Base-by-base conservation (phyloP, 2,888 invertebrate species). In the Caenorhabditis wallacei region DNA sequence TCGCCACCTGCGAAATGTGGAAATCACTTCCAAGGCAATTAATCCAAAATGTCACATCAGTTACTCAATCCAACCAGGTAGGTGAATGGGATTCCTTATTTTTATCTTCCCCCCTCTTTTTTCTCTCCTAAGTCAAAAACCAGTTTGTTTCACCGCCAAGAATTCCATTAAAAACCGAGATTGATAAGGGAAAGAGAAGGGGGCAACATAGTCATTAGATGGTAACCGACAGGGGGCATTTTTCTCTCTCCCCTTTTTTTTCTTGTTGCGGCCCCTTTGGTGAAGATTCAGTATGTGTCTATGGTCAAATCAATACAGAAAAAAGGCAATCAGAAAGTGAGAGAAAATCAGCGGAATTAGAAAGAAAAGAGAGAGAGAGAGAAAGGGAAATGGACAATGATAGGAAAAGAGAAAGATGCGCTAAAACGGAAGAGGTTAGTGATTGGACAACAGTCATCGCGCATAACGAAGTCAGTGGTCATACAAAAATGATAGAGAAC, bases 41-140 rank as follows among this genome's bases (percentile, higher is more conserved):
- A 76, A 76, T 76, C 35, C 40, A 51, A 61, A 53, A 37, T 68
- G 76, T 69, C 76, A 76, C 76, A 68, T 76, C 61, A 76, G 64
- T 51, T 40, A 56, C 66, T 66, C 64, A 74, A 46, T 48, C 48
- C 51, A n/a, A 37, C 20, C 59, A 59, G 40, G 59, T 51, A 66
- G 64, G 64, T 51, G 51, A 43, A 51, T 66, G 35, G 57, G 46
- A 35, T 22, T 46, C 24, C 57, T 46, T 48, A 54, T 53, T 64
- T 56, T 20, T 20, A 2, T 46, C n/a, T 30, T 8, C 30, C 8
- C 30, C 30, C 30, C 30, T 30, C 30, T 30, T 8, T 30, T 30
- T 8, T 30, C 30, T 30, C 30, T 30, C 30, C 30, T 5, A 30
- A 30, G 30, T 24, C 13, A 22, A 59, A 56, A 64, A 64, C 64